These are phyloP conservation scores for Fistularia commersonii DNA, from an alignment of 2,797 vertebrate species.

Conservation along the genomic window DNA sequence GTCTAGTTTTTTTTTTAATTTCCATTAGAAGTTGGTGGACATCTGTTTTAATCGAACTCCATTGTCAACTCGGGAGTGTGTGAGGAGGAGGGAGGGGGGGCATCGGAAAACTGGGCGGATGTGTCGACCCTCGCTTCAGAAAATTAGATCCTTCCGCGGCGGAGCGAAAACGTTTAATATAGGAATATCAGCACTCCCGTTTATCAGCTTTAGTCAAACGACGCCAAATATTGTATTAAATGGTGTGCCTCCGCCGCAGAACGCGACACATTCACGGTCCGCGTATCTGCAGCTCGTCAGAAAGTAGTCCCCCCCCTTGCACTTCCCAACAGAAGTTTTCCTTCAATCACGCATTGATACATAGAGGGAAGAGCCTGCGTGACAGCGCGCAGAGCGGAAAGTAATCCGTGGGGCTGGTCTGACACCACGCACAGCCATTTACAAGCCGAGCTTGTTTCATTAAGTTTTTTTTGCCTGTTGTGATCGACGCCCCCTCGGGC, in stretches of 20 bases:
- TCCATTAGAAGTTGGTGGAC: conserved; percentile 70
- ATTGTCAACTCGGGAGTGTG: conserved; percentile 75
- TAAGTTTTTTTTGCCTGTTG: conserved; percentile 10
- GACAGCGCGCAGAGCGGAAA: conserved; percentile 67
- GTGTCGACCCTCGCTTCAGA: conserved; percentile 74
- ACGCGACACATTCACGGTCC: neutral
- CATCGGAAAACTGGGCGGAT: conserved; percentile 86
- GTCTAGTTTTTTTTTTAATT: conserved; percentile 18
- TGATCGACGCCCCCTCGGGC: neutral
- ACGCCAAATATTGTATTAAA: rapidly evolving
- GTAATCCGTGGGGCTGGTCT: conserved; percentile 52
- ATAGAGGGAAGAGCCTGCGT: conserved; percentile 65
- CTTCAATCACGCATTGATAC: conserved; percentile 77
- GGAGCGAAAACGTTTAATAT: conserved; percentile 57
- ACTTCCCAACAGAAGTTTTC: conserved; percentile 81
- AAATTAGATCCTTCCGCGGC: conserved; percentile 80
- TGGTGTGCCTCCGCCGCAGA: rapidly evolving
- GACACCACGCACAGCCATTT: conserved; percentile 45
- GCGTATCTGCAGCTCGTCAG: conserved; percentile 42
- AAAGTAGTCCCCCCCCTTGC: conserved; percentile 71
- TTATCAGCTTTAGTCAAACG: neutral
- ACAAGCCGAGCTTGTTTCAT: conserved; percentile 46
- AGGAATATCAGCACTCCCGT: neutral
- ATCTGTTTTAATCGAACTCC: conserved; percentile 81
- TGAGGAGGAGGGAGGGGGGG: conserved; percentile 54